Base-by-base conservation (phyloP, 2,888 invertebrate species). In the Petrolisthes manimaculis region DNA sequence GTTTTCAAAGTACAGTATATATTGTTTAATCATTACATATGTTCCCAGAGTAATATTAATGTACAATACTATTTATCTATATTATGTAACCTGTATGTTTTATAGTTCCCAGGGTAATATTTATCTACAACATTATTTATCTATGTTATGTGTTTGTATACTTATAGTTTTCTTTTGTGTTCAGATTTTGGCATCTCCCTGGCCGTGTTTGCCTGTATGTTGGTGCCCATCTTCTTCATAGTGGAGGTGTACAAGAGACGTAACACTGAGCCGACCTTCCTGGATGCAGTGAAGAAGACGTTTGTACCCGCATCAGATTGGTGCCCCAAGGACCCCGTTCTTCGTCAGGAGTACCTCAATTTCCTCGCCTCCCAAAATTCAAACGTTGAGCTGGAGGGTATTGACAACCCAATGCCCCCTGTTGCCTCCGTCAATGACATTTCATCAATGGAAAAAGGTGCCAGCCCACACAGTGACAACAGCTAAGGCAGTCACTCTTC, bases 101-200 rank as follows among this genome's bases (percentile, higher is more conserved):
- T 61, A 8, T 61, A 14, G 8, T 61, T 61, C 9, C 9, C 14
- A 51, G 51, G 74, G n/a, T 14, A 24, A 2, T 51, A 51, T 37
- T 12, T 12, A 51, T 3, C 6, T 14, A 74, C 4, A 74, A n/a
- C 74, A 18, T 74, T 75, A 14, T 8, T 75, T 5, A 61, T 14
- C 18, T 12, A 79, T 12, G 8, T 54, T 5, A 18, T 21, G n/a
- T 54, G 54, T 24, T 53, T 21, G n/a, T 54, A 24, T 4, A n/a
- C n/a, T n/a, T n/a, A n/a, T 8, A 12, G 8, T 5, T n/a, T 8
- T 14, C 61, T 61, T 9, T 86, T 18, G 24, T 14, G 67, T 56
- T 8, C 89, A 90, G 90, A 79, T 8, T 88, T 90, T 24, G 90
- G 90, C 74, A 86, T 89, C 83, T 86, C 77, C 80, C 75, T 90